Base-by-base conservation (phyloP, 2,113 vertebrate species). In the Oreochromis aureus region DNA sequence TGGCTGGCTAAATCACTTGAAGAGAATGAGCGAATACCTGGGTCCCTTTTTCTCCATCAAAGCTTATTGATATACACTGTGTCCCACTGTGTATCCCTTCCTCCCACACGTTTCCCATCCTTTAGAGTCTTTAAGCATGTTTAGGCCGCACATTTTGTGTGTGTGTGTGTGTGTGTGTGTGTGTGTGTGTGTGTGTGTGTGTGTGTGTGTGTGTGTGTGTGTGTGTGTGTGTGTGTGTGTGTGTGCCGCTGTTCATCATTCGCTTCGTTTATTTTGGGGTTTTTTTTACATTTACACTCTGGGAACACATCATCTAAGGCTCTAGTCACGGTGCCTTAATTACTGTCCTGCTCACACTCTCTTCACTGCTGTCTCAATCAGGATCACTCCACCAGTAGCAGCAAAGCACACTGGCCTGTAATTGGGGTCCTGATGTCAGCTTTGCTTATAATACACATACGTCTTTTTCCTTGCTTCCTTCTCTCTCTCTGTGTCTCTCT, bases 351-450 rank as follows among this genome's bases (percentile, higher is more conserved):
- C 83, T 92, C 66, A 22, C 18, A 27, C 69, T 81, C 55, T 87
- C 56, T 51, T 73, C 39, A 16, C 18, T 54, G 19, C 66, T 66
- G 73, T 83, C 59, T 89, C 61, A 44, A 69, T 81, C 71, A 7
- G 3, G 27, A 84, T 87, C 81, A 11, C 86, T 91, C 89, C 58
- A 80, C 53, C 83, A 51, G 27, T 53, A 80, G 81, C 73, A 54
- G 39, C 53, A 22, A 83, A 83, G 30, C 87, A 39, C 76, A 13
- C 83, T 63, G 83, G 93, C 83, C 89, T 88, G 87, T 95, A 94
- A 95, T 94, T 94, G 91, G 88, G 87, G 82, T 93, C 85, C 82
- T 93, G 89, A 92, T 95, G 92, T 93, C 93, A 86, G 92, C 80
- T 89, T 90, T 89, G 80, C 89, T 93, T 91, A 91, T 91, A 89